Evolutionary conservation across 2,888 invertebrate species (phyloP).

Genomic region (Pseudococcus viburni): DNA sequence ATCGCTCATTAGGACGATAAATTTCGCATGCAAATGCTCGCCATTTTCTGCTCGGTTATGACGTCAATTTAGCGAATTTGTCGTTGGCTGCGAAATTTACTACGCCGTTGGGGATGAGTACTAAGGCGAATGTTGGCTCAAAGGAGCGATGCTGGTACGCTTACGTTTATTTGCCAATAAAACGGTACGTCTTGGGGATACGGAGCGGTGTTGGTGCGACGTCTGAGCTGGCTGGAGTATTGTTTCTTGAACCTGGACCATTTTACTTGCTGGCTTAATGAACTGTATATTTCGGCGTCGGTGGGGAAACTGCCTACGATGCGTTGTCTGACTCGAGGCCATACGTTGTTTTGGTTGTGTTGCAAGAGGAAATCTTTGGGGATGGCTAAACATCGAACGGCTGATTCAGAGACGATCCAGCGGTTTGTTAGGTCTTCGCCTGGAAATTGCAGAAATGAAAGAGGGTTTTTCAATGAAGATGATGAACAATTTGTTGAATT

Average conservation of each 20-base stretch:
- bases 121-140: conserved; percentile 19
- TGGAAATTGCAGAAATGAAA: conserved; percentile 65
- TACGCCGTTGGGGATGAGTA: not conserved
- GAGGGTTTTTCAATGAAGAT: not conserved
- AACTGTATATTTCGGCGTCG: conserved; percentile 74
- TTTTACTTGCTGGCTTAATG: conserved; percentile 71
- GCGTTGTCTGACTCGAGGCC: conserved; percentile 77
- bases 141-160: conserved; percentile 74
- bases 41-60: conserved; percentile 27
- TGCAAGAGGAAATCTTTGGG: conserved; percentile 81
- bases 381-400: conserved; percentile 78
- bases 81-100: not conserved
- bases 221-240: conserved; percentile 2
- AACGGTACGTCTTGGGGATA: conserved; percentile 47
- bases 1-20: conserved; percentile 43
- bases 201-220: conserved; percentile 21
- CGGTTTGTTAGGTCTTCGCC: conserved; percentile 79
- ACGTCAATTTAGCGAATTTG: conserved; percentile 43
- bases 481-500: not conserved
- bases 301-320: conserved; percentile 76
- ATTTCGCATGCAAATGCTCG: conserved; percentile 4
- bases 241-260: conserved; percentile 67
- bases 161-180: conserved; percentile 58
- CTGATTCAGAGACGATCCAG: conserved; percentile 78
- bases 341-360: conserved; percentile 78